Evolutionary conservation across 2,113 vertebrate genomes (phyloP).

Genomic region (Pluvianellus socialis): DNA sequence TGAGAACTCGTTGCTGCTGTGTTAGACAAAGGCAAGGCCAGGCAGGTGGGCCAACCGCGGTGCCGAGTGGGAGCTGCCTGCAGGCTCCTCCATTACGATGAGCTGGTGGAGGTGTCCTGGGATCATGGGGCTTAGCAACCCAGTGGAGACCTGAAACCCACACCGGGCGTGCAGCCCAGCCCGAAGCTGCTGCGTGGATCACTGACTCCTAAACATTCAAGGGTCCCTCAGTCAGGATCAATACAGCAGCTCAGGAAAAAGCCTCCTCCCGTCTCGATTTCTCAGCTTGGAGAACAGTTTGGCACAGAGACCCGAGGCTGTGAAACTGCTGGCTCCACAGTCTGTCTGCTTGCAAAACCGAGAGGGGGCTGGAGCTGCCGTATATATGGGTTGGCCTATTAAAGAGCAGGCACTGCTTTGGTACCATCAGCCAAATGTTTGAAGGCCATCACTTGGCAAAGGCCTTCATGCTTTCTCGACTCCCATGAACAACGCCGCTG

Average conservation of each 20-base stretch:
- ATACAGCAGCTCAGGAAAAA: neutral
- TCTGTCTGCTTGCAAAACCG: neutral
- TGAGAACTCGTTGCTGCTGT: neutral
- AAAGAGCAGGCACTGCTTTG: neutral
- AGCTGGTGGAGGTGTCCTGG: neutral
- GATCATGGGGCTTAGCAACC: rapidly evolving
- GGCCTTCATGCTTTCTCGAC: neutral
- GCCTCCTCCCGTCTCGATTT: neutral
- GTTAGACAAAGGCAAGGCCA: neutral
- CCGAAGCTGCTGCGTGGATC: neutral
- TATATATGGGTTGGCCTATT: rapidly evolving
- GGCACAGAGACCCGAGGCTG: neutral
- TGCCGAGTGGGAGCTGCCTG: rapidly evolving
- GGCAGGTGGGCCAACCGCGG: neutral
- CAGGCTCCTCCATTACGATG: rapidly evolving
- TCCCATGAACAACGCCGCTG: neutral
- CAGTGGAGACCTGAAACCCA: neutral
- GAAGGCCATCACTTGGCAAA: neutral
- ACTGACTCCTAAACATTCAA: neutral
- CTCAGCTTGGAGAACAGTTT: neutral
- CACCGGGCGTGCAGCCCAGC: rapidly evolving
- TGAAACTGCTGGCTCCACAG: neutral
- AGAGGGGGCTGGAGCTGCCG: neutral
- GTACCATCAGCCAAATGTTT: rapidly evolving
- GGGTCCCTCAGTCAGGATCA: rapidly evolving